Conservation (phyloP, 2,888 invertebrate species). For the Scaeva pyrastri region DNA sequence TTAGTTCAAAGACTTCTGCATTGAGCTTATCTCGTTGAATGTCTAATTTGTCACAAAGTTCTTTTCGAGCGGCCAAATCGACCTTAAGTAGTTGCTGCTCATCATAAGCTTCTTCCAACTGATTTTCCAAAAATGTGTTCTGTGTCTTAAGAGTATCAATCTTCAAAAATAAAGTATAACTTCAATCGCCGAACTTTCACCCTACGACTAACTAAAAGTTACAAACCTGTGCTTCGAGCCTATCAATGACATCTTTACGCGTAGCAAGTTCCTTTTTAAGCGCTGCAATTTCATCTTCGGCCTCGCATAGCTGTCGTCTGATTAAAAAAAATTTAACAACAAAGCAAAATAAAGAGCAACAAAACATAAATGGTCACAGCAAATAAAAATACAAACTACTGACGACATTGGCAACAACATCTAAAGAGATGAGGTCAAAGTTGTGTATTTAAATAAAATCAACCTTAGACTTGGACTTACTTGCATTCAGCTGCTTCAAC, state of each 20-base stretch:
- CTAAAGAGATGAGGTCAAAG: constrained; percentile 54
- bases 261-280: constrained; percentile 87
- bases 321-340: constrained; percentile 44
- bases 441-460: constrained; percentile 7
- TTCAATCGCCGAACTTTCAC: neutral
- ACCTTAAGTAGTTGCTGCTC: constrained; percentile 86
- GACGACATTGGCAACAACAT: constrained; percentile 70
- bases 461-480: constrained; percentile 79
- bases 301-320: constrained; percentile 84
- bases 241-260: constrained; percentile 85
- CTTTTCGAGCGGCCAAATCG: constrained; percentile 86
- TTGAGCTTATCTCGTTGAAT: constrained; percentile 87
- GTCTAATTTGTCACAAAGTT: constrained; percentile 87
- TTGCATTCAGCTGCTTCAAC: constrained; percentile 90
- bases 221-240: constrained; percentile 86
- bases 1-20: constrained; percentile 85
- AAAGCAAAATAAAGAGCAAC: constrained; percentile 64
- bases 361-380: constrained; percentile 84
- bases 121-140: constrained; percentile 87
- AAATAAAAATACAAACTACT: constrained; percentile 50
- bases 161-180: constrained; percentile 53
- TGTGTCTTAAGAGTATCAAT: constrained; percentile 84
- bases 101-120: constrained; percentile 86
- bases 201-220: constrained; percentile 15
- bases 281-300: constrained; percentile 86